Conservation (phyloP, 2,797 vertebrate species). For the Sebastes taczanowskii region DNA sequence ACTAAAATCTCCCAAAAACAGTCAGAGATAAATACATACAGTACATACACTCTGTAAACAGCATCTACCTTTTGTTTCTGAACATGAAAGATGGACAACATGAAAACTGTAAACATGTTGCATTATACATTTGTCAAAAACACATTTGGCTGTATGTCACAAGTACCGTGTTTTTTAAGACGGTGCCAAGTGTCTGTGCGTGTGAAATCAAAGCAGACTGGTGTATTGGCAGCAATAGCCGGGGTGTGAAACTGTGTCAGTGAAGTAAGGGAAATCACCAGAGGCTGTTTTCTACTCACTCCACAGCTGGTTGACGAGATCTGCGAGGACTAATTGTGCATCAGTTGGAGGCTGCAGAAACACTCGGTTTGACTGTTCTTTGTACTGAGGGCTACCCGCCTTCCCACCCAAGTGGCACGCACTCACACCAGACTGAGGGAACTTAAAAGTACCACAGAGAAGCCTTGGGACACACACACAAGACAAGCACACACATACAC, state of each 20-base stretch:
- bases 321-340: conserved; percentile 66
- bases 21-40: neutral
- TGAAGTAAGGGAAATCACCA: conserved; percentile 62
- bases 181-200: conserved; percentile 69
- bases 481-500: conserved; percentile 24
- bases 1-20: neutral
- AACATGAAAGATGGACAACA: conserved; percentile 44
- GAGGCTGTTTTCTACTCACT: conserved; percentile 59
- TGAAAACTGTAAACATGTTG: conserved; percentile 67
- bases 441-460: conserved; percentile 57
- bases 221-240: conserved; percentile 66
- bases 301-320: conserved; percentile 65
- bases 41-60: conserved; percentile 16
- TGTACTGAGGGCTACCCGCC: conserved; percentile 36
- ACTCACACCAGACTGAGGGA: conserved; percentile 46
- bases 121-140: conserved; percentile 78
- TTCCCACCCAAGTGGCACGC: conserved; percentile 62
- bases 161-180: conserved; percentile 69
- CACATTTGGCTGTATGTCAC: conserved; percentile 76
- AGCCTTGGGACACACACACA: conserved; percentile 55
- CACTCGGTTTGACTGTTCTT: conserved; percentile 44
- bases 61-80: conserved; percentile 48
- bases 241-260: conserved; percentile 75
- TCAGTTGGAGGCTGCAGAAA: conserved; percentile 54
- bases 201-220: conserved; percentile 72